Base-by-base conservation (phyloP, 1,140 invertebrate genomes). In the Aphidius ervi region DNA sequence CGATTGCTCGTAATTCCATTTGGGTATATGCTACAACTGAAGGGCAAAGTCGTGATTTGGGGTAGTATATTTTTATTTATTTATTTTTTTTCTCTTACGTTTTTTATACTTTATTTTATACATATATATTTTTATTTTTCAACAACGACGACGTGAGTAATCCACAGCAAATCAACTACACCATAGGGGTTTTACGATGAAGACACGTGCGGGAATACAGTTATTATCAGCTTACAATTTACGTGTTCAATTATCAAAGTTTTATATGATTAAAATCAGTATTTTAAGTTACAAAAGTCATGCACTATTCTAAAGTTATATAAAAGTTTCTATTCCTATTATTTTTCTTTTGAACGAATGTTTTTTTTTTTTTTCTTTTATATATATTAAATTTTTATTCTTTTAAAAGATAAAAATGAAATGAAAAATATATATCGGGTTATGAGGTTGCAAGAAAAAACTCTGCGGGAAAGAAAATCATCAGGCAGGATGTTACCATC, bases 1-100 rank as follows among this genome's bases (percentile, higher is more conserved):
- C 54, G 54, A 56, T 56, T 56, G 54, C 54, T 23, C 20, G 56
- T 58, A 58, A 58, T 58, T 58, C 46, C 56, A 58, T 58, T 58
- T 48, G 54, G 54, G 16, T 9, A 31, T 31, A 31, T 31, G 23
- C 43, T 20, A 8, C 40, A n/a, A 5, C 20, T 31, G 5, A 42
- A 41, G 56, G 56, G 56, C 45, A 47, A 45, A 58, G 46, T 48
- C 10, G 56, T 58, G 56, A 58, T 58, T 58, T 20, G 10, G 20
- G 7, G 20, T 48, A 48, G 20, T 31, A 48, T 23, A n/a, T 3
- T 9, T 45, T 9, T 45, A 45, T 45, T 9, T 45, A 45, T 45
- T 8, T 45, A 45, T 3, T 8, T 9, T 31, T 31, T 31, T 31
- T 31, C 23, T 31, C 23, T 31, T 31, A 31, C 4, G 23, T 31